Base-by-base conservation (phyloP, 2,113 vertebrate genomes). In the Eleginops maclovinus region DNA sequence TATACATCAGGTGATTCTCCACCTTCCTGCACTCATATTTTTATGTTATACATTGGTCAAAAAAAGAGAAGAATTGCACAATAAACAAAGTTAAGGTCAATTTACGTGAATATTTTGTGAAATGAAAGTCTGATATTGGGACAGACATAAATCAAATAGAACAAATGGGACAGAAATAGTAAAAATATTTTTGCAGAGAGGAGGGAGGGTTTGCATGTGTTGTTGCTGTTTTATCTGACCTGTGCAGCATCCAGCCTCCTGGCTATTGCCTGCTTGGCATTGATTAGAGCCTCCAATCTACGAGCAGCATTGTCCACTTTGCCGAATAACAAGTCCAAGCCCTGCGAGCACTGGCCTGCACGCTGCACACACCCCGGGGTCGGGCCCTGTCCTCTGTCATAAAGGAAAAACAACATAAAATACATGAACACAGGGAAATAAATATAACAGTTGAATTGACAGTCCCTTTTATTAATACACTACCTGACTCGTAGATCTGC, bases 161-260 rank as follows among this genome's bases (percentile, higher is more conserved):
- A 60, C 10, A 76, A 31, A 24, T 61, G 13, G 51, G 51, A 55
- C 40, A 62, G 6, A 12, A 24, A 54, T 14, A 41, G 44, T 5
- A n/a, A n/a, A n/a, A n/a, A n/a, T n/a, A n/a, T n/a, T n/a, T n/a
- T n/a, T n/a, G n/a, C n/a, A 24, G 43, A 36, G 17, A 47, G 40
- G 36, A 61, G 22, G 41, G 16, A 49, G 53, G 51, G 67, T 79
- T 51, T 16, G 68, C 56, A 49, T 43, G 24, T 71, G 60, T 50
- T 72, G 31, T 58, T 75, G 47, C 41, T 41, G 68, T 72, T 87
- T 82, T 78, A 81, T 89, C 46, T 82, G 94, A 99, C 98, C 97
- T 99, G 98, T 69, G 97, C 97, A 84, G 97, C 95, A 70, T 99
- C 98, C 19, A 99, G 96, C 89, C 96, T 97, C 92, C 98, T 97